Evolutionary conservation across 2,797 vertebrate genomes (phyloP), one percentile per base, ranked within the genome.

Genomic region (Yasuhikotakia modesta): DNA sequence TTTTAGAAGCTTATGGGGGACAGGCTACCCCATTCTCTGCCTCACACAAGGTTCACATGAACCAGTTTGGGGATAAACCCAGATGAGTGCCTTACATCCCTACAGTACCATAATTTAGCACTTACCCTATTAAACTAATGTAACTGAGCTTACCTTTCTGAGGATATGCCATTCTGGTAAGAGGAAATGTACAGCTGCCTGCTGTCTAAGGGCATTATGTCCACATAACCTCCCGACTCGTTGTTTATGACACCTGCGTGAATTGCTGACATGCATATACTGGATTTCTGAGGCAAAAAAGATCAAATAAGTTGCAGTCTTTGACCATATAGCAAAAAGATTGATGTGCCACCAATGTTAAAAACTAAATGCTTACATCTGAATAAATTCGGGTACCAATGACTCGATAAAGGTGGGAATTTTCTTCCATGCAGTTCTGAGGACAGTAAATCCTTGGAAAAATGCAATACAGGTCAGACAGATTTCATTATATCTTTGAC

Each of bases 161-260:
- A 99, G 84, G 85, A 91, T 78, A 99, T 94, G 81, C 95, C 95
- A 60, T 99, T 99, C 86, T 98, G 97, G 84, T 95, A 90, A 7
- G 95, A 96, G 57, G 94, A 94, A 1, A 90, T 67, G 58, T 99
- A 99, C 83, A 93, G 89, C 87, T 90, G 96, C 87, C 95, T 94
- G 86, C 93, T 96, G 87, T 98, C 96, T 55, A 96, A 92, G 48
- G 97, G 95, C 97, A 99, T 99, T 70, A 99, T 91, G 12, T 99
- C 98, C 16, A 99, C 91, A 5, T 97, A 99, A 30, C 98, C 98
- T 0, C 97, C 96, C 5, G 89, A 90, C 3, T 85, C 48, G 72
- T 93, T 95, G 78, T 86, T 91, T 84, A 99, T 88, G 61, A 98
- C 95, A 0, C 98, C 98, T 0, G 96, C 93, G 0, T 99, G 98